These are phyloP conservation scores for Adrianichthys oophorus DNA, from an alignment of 2,797 vertebrate genomes.

Conservation along the genomic window DNA sequence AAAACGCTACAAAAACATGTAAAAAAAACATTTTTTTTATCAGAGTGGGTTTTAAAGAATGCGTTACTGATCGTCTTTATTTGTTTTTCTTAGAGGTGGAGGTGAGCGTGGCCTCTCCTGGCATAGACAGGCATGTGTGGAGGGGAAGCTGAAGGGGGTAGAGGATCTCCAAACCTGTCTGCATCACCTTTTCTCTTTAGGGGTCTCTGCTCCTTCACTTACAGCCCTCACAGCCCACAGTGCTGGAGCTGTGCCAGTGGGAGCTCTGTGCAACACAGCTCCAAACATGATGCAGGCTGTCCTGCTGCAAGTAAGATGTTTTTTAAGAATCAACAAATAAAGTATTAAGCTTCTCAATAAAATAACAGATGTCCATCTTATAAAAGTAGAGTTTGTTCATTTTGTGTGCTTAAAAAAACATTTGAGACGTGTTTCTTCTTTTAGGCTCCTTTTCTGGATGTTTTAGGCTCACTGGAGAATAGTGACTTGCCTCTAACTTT, in stretches of 20 bases:
- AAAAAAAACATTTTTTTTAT: no score
- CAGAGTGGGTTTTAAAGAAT: no score
- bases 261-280: constrained; percentile 86
- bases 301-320: constrained; percentile 83
- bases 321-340: no score
- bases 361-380: no score
- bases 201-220: constrained; percentile 82
- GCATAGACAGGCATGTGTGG: constrained; percentile 84
- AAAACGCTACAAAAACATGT: no score
- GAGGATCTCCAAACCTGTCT: constrained; percentile 90
- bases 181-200: constrained; percentile 78
- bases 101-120: constrained; percentile 89
- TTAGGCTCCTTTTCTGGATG: constrained; percentile 93
- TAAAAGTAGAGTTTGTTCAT: no score
- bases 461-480: constrained; percentile 89
- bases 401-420: no score
- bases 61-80: no score
- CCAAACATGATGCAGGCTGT: constrained; percentile 84
- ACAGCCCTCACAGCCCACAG: constrained; percentile 86
- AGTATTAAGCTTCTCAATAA: no score
- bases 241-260: constrained; percentile 91
- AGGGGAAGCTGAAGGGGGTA: constrained; percentile 85
- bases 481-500: constrained; percentile 84
- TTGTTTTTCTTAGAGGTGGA: constrained; percentile 76
- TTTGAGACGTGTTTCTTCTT: background rate